phyloP scores from a whole-genome alignment of 2,113 vertebrate species.

The Aspiorhynchus laticeps region DNA sequence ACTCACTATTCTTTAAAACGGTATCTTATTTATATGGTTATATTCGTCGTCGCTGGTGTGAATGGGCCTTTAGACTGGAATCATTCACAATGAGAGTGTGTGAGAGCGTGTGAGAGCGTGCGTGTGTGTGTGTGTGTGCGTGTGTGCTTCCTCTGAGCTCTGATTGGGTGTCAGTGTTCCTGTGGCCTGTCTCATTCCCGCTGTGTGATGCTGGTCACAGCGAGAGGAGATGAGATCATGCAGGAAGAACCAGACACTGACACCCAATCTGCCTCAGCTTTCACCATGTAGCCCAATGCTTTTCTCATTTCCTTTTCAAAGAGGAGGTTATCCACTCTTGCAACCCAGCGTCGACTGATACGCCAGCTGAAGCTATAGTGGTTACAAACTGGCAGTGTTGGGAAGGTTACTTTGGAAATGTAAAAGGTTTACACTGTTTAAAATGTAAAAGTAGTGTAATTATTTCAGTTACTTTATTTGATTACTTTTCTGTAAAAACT shows the following conservation, averaged over 20 bases:
- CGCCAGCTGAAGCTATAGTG: neutral
- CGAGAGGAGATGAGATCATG: constrained; percentile 89
- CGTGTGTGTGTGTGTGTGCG: neutral
- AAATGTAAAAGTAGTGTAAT: no score
- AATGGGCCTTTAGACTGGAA: neutral
- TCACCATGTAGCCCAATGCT: constrained; percentile 55
- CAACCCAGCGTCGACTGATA: neutral
- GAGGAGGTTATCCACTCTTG: neutral
- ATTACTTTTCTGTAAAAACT: no score
- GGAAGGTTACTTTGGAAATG: no score
- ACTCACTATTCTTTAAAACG: neutral
- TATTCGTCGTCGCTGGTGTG: neutral
- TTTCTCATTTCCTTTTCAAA: constrained; percentile 22
- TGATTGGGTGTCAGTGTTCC: constrained; percentile 73
- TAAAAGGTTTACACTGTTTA: no score
- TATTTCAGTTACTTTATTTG: no score
- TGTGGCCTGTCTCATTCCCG: constrained; percentile 80
- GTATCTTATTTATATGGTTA: neutral
- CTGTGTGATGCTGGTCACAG: constrained; percentile 75
- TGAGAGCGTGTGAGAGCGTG: no score
- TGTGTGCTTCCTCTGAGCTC: constrained; percentile 27
- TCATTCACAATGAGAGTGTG: neutral
- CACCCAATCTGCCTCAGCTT: constrained; percentile 69
- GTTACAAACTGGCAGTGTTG: neutral
- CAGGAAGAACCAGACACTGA: constrained; percentile 65